Base-by-base conservation (phyloP, 2,113 vertebrate species). In the Gopherus evgoodei region DNA sequence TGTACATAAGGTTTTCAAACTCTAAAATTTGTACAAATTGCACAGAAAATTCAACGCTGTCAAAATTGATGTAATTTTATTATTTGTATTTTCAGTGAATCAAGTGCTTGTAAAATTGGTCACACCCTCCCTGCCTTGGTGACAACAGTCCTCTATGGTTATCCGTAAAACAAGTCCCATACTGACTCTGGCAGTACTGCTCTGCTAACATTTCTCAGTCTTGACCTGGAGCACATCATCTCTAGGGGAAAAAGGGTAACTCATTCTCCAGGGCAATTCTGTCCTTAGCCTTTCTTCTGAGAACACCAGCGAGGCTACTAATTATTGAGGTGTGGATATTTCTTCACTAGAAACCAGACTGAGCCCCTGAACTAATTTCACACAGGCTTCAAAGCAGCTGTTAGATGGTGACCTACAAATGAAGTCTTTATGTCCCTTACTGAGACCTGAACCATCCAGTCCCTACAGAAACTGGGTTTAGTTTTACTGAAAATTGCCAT, bases 331-430 rank as follows among this genome's bases (percentile, higher is more conserved):
- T 1, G 5, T 31, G 50, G 79, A 24, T 29, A 11, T 56, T 54
- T 35, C 65, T 81, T 87, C 11, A 83, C 44, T 54, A 47, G 27
- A 54, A 17, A 87, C 38, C 49, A 38, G 27, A 6, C 0, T 25
- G 86, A 75, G 25, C 80, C 12, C 29, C 52, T 76, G 13, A 17
- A 7, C 10, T 91, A 59, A 56, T 87, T 89, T n/a, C 52, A 49
- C 0, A 21, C 31, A 81, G 42, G 31, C 8, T 91, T 94, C 62
- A 38, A 19, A 91, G 86, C 50, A 82, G 50, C 25, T 57, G 5
- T 31, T 11, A 79, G 14, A 19, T 19, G 49, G 38, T 0, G 0
- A 72, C 38, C 81, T 29, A 6, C 0, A 3, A 25, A 49, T 21
- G 25, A 53, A 44, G 25, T 13, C 21, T 31, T 65, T 16, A 13